Evolutionary conservation across 2,113 vertebrate species (phyloP).

Genomic region (Bufo bufo): DNA sequence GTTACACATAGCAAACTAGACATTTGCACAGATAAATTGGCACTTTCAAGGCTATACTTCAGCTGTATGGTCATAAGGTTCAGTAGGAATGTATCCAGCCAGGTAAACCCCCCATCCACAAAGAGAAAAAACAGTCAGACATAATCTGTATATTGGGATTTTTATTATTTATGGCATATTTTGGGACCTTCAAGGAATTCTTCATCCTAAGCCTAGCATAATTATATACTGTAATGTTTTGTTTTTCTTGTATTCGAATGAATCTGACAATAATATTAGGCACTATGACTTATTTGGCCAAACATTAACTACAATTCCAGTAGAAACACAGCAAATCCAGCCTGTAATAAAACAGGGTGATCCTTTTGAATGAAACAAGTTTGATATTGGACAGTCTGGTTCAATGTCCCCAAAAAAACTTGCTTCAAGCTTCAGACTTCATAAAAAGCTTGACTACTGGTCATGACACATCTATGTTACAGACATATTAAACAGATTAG

Average conservation of each 20-base stretch:
- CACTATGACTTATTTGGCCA: neutral
- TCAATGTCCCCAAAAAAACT: neutral
- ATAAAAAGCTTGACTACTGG: neutral
- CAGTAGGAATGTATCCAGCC: neutral
- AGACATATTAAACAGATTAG: neutral
- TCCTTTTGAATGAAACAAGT: neutral
- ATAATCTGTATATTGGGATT: neutral
- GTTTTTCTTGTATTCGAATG: neutral
- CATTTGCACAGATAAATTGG: conserved; percentile 2
- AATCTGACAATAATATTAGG: neutral
- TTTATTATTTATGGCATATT: neutral
- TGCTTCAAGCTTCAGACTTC: neutral
- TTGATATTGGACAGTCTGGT: neutral
- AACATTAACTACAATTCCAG: neutral
- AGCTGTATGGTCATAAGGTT: neutral
- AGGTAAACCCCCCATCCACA: neutral
- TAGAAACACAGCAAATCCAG: neutral
- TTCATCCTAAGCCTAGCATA: neutral
- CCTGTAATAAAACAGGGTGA: neutral
- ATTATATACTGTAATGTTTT: neutral
- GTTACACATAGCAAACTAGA: neutral
- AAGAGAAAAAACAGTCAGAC: neutral
- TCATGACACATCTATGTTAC: neutral
- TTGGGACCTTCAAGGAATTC: neutral
- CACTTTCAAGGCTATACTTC: neutral